These are phyloP conservation scores for Heloderma charlesbogerti DNA, from an alignment of 2,113 vertebrate genomes.

Conservation along the genomic window DNA sequence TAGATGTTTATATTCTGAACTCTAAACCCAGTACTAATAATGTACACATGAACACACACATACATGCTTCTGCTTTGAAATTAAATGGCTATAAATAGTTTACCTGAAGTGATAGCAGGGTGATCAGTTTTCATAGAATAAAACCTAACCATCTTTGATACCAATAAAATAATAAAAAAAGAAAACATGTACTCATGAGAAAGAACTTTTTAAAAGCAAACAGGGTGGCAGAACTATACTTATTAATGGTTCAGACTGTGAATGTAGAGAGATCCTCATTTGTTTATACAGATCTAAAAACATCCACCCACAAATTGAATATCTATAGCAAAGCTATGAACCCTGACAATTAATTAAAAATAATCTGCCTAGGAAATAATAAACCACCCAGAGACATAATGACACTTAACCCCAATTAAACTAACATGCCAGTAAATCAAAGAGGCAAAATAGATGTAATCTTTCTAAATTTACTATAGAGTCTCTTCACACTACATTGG, in stretches of 20 bases:
- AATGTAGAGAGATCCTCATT: neutral
- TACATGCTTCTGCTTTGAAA: constrained; percentile 31
- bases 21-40: neutral
- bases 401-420: constrained; percentile 29
- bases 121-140: neutral
- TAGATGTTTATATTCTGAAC: neutral
- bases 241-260: neutral
- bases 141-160: neutral
- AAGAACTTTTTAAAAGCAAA: constrained; percentile 1
- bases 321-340: neutral
- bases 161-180: neutral
- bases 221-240: neutral
- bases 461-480: neutral
- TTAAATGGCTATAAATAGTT: constrained; percentile 24
- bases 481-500: neutral
- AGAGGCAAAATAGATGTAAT: constrained; percentile 9
- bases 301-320: neutral
- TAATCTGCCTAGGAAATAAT: constrained; percentile 18
- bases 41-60: neutral
- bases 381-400: constrained; percentile 3
- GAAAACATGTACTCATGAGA: neutral
- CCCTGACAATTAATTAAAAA: neutral
- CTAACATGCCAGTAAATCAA: neutral
- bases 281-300: constrained; percentile 10
- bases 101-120: neutral